Evolutionary conservation across 2,888 invertebrate species (phyloP), one percentile per base, ranked within the genome.

Genomic region (Euzophera pinguis): DNA sequence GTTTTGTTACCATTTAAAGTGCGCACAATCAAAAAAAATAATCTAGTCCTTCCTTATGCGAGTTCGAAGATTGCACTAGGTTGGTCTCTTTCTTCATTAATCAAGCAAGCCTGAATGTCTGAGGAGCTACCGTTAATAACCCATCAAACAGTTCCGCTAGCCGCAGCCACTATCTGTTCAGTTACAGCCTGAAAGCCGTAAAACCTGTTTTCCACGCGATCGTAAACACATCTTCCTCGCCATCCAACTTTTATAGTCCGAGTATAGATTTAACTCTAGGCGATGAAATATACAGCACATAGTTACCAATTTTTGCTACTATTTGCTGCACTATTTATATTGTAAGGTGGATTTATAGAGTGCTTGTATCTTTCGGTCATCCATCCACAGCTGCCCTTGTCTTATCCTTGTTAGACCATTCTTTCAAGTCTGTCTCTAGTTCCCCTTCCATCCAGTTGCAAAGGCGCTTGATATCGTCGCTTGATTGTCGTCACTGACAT

Each of bases 181-280:
- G 65, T 73, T 70, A 75, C 64, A 68, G 69, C 64, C 63, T 58
- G 63, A 65, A 71, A 61, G 66, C 65, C 64, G 65, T 84, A 81
- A 84, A 85, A 58, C 65, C 67, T 69, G 64, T 73, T 71, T 63
- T 73, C 74, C 74, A 78, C 73, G 77, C 77, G 78, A 78, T 82
- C 84, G 78, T 86, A 82, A 85, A 84, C 72, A 72, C 69, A 69
- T 66, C 62, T 61, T 53, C 63, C 58, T 59, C 67, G 61, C 63
- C 64, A 64, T 62, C 63, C 59, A 59, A 60, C 61, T 53, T 43
- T 43, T 14, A 43, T 35, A 43, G 35, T 22, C 58, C 8, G 42
- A n/a, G n/a, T 38, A 53, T 52, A 35, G 52, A 58, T 47, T 51
- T 35, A 43, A 43, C 35, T 48, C 17, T 8, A 35, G 17, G 10